Evolutionary conservation across 2,797 vertebrate genomes (phyloP), one percentile per base, ranked within the genome.

Genomic region (Acrossocheilus wenchowensis): DNA sequence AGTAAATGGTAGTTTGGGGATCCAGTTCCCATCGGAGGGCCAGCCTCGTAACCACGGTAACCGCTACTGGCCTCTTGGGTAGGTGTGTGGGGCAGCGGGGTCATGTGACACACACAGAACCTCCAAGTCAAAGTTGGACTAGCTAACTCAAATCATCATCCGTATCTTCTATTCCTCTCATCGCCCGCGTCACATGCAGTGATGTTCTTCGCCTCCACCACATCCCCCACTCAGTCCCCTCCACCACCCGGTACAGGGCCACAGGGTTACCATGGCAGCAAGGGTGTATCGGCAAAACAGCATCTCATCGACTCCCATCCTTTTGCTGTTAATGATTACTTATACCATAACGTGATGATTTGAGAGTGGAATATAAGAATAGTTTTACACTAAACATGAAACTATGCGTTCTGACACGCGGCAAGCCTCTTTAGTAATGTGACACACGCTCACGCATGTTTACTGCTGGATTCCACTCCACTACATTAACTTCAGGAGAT

Each of bases 221-320:
- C 57, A 69, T 68, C 84, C 68, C 77, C 81, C 41, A 78, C 87
- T 60, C 82, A 77, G 77, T 79, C 79, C 77, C 83, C 87, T 73
- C 83, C 19, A 62, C 41, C 72, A 45, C 43, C 81, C 14, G 57
- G 86, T 86, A 87, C 87, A 91, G 93, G 93, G 88, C 92, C 92
- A 93, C 89, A 85, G 85, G 57, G 91, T 94, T 92, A 89, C 93
- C 89, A 94, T 90, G 91, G 92, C 87, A 92, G 93, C 93, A 80
- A 87, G 81, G 88, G 88, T 91, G 90, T 90, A 89, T 85, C 90
- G 84, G 88, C 89, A 84, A 87, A 87, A 90, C 21, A 68, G 88
- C 82, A 90, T 90, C 88, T 81, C 15, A 54, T 52, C 14, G 12
- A 5, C 30, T 15, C 68, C 43, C 10, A 7, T 50, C 4, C 48